Percentiles rank a stretch among this genome's conserved stretches.
Conservation (phyloP, 2,797 vertebrate genomes). For the Scyliorhinus canicula region DNA sequence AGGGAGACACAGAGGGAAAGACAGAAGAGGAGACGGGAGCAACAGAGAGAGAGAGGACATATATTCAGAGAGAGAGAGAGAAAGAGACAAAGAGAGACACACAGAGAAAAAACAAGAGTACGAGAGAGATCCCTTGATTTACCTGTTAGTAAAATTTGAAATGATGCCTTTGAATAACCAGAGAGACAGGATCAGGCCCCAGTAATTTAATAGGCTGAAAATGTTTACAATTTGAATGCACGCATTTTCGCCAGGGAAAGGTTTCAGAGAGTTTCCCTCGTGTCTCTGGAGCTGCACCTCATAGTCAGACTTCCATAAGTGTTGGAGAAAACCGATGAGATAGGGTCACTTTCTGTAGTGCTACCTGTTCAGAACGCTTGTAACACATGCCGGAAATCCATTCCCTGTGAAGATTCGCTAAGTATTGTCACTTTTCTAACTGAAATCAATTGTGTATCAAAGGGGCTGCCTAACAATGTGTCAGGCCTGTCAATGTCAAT, state of each 20-base stretch:
- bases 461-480: not conserved
- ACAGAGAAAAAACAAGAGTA: not conserved
- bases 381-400: not conserved
- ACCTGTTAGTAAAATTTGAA: not conserved
- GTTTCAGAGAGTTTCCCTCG: not conserved
- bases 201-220: not conserved
- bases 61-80: not conserved
- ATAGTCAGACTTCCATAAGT: not conserved
- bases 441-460: constrained; percentile 33
- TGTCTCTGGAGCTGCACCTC: not conserved
- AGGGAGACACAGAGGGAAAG: not conserved
- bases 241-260: not conserved
- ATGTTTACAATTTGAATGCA: not conserved
- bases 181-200: not conserved
- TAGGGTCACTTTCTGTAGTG: not conserved
- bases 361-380: not conserved
- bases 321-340: not conserved
- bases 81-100: not conserved
- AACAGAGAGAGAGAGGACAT: not conserved
- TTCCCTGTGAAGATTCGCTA: not conserved
- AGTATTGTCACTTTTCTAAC: constrained; percentile 19
- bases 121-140: constrained; percentile 53
- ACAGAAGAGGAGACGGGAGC: not conserved
- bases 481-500: constrained; percentile 15
- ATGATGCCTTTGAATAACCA: not conserved